A percentile compares a stretch with the other conserved stretches of the same genome.
Evolutionary conservation across 2,113 vertebrate species (phyloP).

Genomic region (Cyanistes caeruleus): DNA sequence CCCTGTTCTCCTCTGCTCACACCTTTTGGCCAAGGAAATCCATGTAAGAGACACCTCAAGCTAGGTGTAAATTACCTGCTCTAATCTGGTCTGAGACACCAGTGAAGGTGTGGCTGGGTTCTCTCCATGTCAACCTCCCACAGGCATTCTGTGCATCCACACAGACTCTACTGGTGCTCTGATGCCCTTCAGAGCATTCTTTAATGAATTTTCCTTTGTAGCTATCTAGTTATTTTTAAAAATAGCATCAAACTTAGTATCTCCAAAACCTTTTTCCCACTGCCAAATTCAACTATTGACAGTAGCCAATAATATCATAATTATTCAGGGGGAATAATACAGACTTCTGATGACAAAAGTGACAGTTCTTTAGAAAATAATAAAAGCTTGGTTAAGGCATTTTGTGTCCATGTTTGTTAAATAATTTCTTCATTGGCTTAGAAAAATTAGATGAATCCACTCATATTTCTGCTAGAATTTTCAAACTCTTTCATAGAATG

Average conservation of each 20-base stretch:
- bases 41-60: rapidly evolving
- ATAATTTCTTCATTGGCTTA: not conserved
- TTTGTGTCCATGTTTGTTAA: not conserved
- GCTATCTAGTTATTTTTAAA: not conserved
- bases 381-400: not conserved
- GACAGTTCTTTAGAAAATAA: not conserved
- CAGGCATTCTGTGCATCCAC: not conserved
- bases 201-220: not conserved
- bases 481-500: not conserved
- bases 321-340: not conserved
- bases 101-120: not conserved
- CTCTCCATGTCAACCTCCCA: not conserved
- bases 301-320: not conserved
- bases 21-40: not conserved
- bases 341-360: not conserved
- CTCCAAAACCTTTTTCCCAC: not conserved
- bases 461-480: not conserved
- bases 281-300: not conserved
- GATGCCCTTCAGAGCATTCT: not conserved
- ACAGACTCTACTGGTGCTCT: not conserved
- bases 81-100: not conserved
- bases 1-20: not conserved
- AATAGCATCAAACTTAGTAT: not conserved
- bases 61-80: not conserved
- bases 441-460: not conserved